Evolutionary conservation across 2,113 vertebrate genomes (phyloP).

Genomic region (Hemicordylus capensis): DNA sequence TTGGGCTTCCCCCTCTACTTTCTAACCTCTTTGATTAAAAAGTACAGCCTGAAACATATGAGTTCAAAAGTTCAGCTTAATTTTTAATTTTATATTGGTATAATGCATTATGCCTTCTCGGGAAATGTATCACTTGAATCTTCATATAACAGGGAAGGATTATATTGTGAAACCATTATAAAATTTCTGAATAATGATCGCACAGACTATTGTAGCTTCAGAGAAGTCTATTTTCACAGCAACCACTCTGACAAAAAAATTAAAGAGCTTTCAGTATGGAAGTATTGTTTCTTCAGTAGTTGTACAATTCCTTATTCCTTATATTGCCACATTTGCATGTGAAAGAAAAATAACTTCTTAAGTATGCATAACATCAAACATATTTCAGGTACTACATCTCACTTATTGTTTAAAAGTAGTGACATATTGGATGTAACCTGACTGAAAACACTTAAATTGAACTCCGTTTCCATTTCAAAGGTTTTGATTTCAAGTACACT

Average conservation of each 20-base stretch:
- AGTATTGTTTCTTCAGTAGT: constrained; percentile 30
- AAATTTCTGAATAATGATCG: constrained; percentile 10
- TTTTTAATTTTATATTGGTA: constrained; percentile 20
- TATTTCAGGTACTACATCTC: neutral
- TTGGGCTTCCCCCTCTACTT: no score
- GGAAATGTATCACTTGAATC: constrained; percentile 20
- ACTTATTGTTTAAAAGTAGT: neutral
- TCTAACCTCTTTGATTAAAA: no score
- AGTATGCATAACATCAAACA: neutral
- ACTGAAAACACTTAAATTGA: neutral
- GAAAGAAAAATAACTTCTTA: constrained; percentile 17
- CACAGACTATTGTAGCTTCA: constrained; percentile 27
- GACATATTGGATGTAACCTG: neutral
- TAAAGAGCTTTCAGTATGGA: constrained; percentile 15
- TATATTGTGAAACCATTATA: constrained; percentile 36
- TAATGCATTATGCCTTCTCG: fast-evolving
- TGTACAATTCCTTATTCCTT: neutral
- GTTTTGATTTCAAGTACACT: no score
- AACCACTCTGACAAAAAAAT: neutral
- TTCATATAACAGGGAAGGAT: constrained; percentile 29
- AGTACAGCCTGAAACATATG: neutral
- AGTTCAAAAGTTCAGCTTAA: constrained; percentile 26
- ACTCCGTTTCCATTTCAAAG: neutral
- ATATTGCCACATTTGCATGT: constrained; percentile 11
- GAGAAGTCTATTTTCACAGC: constrained; percentile 8